Evolutionary conservation across 2,888 invertebrate genomes (phyloP).

Genomic region (Trissonchulus sp.): DNA sequence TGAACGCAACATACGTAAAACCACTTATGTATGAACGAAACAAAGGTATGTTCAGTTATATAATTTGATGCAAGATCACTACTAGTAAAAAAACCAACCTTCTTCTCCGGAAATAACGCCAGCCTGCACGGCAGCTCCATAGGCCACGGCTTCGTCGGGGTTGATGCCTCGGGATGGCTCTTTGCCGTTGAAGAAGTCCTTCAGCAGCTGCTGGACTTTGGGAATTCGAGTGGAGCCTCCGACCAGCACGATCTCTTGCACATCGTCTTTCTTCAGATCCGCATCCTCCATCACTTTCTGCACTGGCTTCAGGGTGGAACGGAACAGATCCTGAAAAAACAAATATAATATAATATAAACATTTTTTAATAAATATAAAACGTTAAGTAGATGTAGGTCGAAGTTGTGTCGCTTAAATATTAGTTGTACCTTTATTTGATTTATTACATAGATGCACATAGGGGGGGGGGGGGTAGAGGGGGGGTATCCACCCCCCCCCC

Average conservation of each 20-base stretch:
- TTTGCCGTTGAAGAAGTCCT: conserved; percentile 84
- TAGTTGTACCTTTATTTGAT: too few relatives aligned
- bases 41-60: neutral
- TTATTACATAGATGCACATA: too few relatives aligned
- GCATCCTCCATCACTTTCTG: conserved; percentile 94
- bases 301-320: conserved; percentile 87
- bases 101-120: conserved; percentile 96
- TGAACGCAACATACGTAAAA: neutral
- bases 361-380: conserved; percentile 16
- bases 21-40: neutral
- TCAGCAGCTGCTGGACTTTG: conserved; percentile 67
- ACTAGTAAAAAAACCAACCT: conserved; percentile 57
- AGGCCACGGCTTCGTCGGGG: conserved; percentile 97
- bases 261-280: conserved; percentile 96
- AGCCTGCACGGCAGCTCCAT: conserved; percentile 96
- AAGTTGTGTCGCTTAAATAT: too few relatives aligned
- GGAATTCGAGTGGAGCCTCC: conserved; percentile 99
- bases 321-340: conserved; percentile 58
- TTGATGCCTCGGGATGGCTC: conserved; percentile 97
- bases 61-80: too few relatives aligned
- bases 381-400: too few relatives aligned
- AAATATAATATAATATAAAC: conserved; percentile 12
- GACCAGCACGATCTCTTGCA: conserved; percentile 96
- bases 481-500: too few relatives aligned
- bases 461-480: too few relatives aligned